Evolutionary conservation across 2,113 vertebrate species (phyloP).

Genomic region (Vidua chalybeata): DNA sequence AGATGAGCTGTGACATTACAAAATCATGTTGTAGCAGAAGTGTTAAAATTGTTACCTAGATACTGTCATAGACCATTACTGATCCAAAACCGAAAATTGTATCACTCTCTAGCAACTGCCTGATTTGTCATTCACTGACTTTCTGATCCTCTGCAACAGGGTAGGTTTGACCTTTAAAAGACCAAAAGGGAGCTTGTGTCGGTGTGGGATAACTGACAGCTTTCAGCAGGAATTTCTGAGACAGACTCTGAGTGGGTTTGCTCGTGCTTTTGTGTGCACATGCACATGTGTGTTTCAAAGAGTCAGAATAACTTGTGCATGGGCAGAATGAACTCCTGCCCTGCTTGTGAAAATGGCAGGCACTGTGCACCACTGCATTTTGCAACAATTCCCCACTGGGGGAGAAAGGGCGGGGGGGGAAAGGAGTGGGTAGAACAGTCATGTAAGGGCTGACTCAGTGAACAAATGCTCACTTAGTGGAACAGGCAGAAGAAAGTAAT

Average conservation of each 20-base stretch:
- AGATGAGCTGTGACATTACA: not conserved
- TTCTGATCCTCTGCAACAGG: not conserved
- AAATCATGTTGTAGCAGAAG: not conserved
- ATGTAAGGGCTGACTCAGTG: not conserved
- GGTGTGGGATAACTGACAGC: not conserved
- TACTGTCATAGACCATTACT: not conserved
- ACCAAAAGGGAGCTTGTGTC: not conserved
- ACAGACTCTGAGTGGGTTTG: not conserved
- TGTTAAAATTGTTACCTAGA: slow-evolving; percentile 7
- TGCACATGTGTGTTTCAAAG: not conserved
- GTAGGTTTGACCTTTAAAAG: not conserved
- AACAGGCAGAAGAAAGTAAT: not conserved
- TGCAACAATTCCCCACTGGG: not conserved
- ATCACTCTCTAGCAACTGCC: not conserved
- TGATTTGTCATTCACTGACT: not conserved
- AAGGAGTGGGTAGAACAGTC: not conserved
- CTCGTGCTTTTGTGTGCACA: not conserved
- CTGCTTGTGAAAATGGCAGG: not conserved
- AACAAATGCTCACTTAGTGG: slow-evolving; percentile 7
- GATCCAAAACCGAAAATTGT: not conserved
- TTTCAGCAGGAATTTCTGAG: not conserved
- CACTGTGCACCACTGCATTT: not conserved
- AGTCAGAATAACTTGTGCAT: not conserved
- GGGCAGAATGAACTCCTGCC: not conserved
- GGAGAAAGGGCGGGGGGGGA: not conserved